phyloP scores from a whole-genome alignment of 2,797 vertebrate genomes.

The Typhlichthys subterraneus region DNA sequence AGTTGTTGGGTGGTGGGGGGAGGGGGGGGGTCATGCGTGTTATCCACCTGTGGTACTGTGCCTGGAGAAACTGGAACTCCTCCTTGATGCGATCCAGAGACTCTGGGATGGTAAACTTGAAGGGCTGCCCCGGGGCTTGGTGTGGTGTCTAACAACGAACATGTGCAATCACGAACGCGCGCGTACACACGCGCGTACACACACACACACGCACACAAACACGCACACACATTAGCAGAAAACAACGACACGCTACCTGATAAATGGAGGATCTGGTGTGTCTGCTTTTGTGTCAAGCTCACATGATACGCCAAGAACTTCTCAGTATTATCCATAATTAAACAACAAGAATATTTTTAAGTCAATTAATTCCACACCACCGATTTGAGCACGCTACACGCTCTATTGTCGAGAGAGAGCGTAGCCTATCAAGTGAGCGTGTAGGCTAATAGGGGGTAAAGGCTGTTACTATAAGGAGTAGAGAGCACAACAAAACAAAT shows the following conservation, averaged over 20 bases:
- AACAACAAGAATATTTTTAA: slow-evolving; percentile 17
- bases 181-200: slow-evolving; percentile 26
- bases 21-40: not conserved
- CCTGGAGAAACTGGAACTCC: slow-evolving; percentile 95
- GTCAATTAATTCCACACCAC: slow-evolving; percentile 16
- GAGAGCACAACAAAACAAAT: slow-evolving; percentile 38
- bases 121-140: slow-evolving; percentile 92
- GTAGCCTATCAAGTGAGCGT: slow-evolving; percentile 14
- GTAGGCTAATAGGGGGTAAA: slow-evolving; percentile 6
- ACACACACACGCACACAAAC: slow-evolving; percentile 19
- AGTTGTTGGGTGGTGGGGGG: no score
- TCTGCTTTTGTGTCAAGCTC: slow-evolving; percentile 35
- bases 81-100: slow-evolving; percentile 95
- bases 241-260: slow-evolving; percentile 39
- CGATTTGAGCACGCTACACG: slow-evolving; percentile 15
- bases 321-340: slow-evolving; percentile 35
- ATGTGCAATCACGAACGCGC: slow-evolving; percentile 2
- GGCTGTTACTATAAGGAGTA: slow-evolving; percentile 14
- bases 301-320: slow-evolving; percentile 46
- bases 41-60: slow-evolving; percentile 91
- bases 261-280: slow-evolving; percentile 31
- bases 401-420: slow-evolving; percentile 28
- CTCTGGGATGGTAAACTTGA: slow-evolving; percentile 96
- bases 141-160: slow-evolving; percentile 80
- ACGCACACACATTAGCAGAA: slow-evolving; percentile 13